Percentiles rank a stretch among this genome's conserved stretches.
Evolutionary conservation across 2,113 vertebrate genomes (phyloP).

Genomic region (Limnothrissa miodon): DNA sequence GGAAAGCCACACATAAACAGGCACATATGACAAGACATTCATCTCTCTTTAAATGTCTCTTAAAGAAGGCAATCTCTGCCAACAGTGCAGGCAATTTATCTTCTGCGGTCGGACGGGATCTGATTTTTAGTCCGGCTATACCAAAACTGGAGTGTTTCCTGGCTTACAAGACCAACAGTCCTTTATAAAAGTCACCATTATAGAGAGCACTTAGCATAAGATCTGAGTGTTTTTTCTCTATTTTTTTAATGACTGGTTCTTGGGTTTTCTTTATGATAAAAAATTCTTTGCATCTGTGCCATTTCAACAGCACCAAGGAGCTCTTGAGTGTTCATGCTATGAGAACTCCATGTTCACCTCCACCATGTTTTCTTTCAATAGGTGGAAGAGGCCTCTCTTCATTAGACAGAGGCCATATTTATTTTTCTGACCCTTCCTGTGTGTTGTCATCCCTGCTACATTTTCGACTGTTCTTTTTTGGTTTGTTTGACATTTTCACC

Average conservation of each 20-base stretch:
- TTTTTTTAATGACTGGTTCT: background rate
- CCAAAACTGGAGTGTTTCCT: background rate
- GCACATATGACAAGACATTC: background rate
- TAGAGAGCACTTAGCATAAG: background rate
- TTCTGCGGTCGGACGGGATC: background rate
- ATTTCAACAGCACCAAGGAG: background rate
- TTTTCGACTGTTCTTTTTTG: background rate
- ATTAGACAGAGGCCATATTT: conserved; percentile 26
- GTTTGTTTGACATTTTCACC: background rate
- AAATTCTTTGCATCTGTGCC: background rate
- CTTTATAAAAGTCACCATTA: background rate
- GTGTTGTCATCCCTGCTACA: background rate
- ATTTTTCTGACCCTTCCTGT: conserved; percentile 28
- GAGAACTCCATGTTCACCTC: conserved; percentile 34
- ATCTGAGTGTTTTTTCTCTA: background rate
- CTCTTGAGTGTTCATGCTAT: conserved; percentile 27
- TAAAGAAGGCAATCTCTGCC: background rate
- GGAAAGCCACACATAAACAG: background rate
- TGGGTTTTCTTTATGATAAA: background rate
- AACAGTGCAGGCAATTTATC: background rate
- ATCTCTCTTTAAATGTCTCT: background rate
- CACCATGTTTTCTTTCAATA: conserved; percentile 24
- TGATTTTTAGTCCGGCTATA: conserved; percentile 21
- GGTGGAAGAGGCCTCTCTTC: conserved; percentile 16
- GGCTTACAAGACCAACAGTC: background rate